Conservation (phyloP, 2,797 vertebrate genomes). For the Sebastes kiyomatsui region DNA sequence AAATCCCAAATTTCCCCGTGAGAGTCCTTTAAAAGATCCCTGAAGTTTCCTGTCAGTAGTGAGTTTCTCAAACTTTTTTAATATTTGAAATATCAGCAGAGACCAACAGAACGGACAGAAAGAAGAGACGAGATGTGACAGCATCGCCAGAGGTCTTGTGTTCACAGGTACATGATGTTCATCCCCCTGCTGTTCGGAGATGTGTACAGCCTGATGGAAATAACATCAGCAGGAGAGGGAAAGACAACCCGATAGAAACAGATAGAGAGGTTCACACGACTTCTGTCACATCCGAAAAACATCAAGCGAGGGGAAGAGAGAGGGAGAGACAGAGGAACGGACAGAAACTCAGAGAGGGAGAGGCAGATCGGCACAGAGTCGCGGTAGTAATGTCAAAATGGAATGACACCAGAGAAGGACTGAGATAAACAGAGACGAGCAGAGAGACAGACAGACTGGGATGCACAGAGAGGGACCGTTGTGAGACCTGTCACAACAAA, state of each 20-base stretch:
- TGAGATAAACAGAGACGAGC: constrained; percentile 23
- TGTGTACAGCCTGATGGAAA: constrained; percentile 19
- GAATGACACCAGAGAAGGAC: constrained; percentile 49
- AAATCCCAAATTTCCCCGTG: neutral
- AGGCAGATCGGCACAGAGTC: constrained; percentile 25
- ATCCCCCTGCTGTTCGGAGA: constrained; percentile 32
- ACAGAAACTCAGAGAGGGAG: constrained; percentile 33
- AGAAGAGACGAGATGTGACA: constrained; percentile 53
- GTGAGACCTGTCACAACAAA: constrained; percentile 65
- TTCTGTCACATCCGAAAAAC: constrained; percentile 48
- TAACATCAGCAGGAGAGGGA: constrained; percentile 29
- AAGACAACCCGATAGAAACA: constrained; percentile 15
- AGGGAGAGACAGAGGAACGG: constrained; percentile 1
- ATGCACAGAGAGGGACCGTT: constrained; percentile 30
- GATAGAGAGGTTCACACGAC: constrained; percentile 40
- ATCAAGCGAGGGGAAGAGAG: constrained; percentile 5
- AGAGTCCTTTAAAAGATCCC: neutral
- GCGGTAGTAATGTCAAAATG: constrained; percentile 38
- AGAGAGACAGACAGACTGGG: constrained; percentile 23
- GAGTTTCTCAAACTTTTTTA: constrained; percentile 28
- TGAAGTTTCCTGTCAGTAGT: constrained; percentile 14
- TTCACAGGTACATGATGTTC: constrained; percentile 63
- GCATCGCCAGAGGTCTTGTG: constrained; percentile 44
- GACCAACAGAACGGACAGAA: neutral
- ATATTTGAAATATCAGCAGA: constrained; percentile 34